Conservation (phyloP, 2,113 vertebrate species). For the Chinchilla lanigera region DNA sequence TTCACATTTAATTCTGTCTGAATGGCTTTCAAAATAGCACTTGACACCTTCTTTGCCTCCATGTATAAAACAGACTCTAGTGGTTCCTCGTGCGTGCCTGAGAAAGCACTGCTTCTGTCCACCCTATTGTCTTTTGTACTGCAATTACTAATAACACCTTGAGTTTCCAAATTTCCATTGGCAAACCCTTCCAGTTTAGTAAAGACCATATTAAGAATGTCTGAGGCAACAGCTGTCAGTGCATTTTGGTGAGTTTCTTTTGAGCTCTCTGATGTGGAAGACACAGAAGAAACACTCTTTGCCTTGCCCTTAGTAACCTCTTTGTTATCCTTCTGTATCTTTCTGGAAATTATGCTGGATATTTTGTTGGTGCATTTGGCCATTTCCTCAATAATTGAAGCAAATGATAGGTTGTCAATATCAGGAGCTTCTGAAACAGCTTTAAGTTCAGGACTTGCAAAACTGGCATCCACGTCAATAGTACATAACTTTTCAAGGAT, state of each 20-base stretch:
- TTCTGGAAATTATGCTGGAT: conserved; percentile 58
- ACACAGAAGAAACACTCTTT: background rate
- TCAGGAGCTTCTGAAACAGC: background rate
- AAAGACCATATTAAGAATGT: conserved; percentile 79
- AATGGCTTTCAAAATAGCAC: conserved; percentile 75
- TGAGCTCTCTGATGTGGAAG: background rate
- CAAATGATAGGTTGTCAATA: conserved; percentile 63
- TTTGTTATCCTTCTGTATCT: background rate
- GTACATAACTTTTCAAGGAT: conserved; percentile 74
- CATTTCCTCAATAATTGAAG: conserved; percentile 69
- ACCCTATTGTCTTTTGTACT: background rate
- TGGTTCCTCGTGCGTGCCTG: background rate
- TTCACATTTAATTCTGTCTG: conserved; percentile 71
- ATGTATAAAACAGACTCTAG: conserved; percentile 59
- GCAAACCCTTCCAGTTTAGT: conserved; percentile 74
- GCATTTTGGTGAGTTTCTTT: conserved; percentile 30
- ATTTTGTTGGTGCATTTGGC: conserved; percentile 67
- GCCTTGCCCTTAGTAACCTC: background rate
- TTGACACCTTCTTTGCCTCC: conserved; percentile 70
- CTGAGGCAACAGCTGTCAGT: conserved; percentile 62
- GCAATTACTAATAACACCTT: background rate
- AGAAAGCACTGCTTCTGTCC: background rate
- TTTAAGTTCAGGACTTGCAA: background rate
- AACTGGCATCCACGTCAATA: conserved; percentile 13
- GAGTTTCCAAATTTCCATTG: conserved; percentile 53